phyloP scores from a whole-genome alignment of 2,113 vertebrate genomes.

The Pygoscelis antarcticus region DNA sequence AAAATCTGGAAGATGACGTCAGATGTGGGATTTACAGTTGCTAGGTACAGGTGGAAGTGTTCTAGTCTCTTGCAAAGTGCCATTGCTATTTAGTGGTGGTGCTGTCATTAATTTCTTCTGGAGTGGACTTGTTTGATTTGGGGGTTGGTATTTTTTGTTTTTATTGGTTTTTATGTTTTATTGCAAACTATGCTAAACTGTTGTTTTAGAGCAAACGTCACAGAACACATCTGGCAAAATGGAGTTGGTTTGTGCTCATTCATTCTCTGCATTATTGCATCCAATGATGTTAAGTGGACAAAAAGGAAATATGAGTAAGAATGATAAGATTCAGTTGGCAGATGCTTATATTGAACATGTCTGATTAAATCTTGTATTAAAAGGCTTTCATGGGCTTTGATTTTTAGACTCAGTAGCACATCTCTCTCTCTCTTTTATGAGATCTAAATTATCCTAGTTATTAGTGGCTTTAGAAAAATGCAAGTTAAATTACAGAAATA shows the following conservation, averaged over 20 bases:
- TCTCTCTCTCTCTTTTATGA: conserved; percentile 63
- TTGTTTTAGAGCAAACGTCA: not conserved
- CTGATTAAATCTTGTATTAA: conserved; percentile 70
- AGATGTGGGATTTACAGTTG: not conserved
- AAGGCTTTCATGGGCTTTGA: conserved; percentile 66
- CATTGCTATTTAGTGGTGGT: not conserved
- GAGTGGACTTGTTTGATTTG: not conserved
- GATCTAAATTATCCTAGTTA: conserved; percentile 70
- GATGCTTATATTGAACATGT: conserved; percentile 65
- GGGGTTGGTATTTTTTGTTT: not conserved
- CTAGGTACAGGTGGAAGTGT: not conserved
- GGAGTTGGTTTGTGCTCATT: conserved; percentile 42
- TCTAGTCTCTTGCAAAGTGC: not conserved
- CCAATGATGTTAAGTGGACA: conserved; percentile 42
- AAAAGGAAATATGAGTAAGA: conserved; percentile 61
- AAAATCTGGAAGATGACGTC: not conserved
- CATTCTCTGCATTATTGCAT: conserved; percentile 39
- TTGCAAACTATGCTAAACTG: no score
- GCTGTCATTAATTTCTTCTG: not conserved
- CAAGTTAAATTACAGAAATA: conserved; percentile 68
- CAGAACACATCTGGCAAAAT: conserved; percentile 43
- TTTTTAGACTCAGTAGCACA: conserved; percentile 53
- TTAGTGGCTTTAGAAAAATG: conserved; percentile 67
- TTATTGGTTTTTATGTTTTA: no score
- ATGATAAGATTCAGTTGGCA: conserved; percentile 63